A percentile compares a stretch with the other conserved stretches of the same genome.
These are phyloP conservation scores for Ceratosolen fusciceps DNA, from an alignment of 1,140 invertebrate genomes.

Conservation along the genomic window DNA sequence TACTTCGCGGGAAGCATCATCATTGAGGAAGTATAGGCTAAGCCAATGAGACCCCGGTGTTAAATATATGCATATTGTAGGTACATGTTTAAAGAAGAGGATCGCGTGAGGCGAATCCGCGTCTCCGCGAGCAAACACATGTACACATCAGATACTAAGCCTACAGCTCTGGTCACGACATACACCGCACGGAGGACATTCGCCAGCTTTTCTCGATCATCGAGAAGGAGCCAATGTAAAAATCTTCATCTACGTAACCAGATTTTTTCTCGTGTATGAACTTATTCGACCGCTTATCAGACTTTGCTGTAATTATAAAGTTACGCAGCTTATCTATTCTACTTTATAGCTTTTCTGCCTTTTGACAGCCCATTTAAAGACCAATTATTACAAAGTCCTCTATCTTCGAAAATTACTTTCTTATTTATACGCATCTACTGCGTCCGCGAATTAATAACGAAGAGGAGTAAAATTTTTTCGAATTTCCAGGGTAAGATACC, in stretches of 20 bases:
- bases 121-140: conserved; percentile 53
- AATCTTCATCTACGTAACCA: conserved; percentile 27
- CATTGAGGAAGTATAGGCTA: conserved; percentile 24
- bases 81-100: conserved; percentile 51
- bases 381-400: too few species aligned
- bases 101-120: conserved; percentile 57
- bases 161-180: conserved; percentile 59
- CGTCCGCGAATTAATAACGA: too few species aligned
- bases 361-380: background rate
- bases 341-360: background rate
- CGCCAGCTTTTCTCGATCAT: conserved; percentile 29
- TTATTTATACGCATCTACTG: too few species aligned
- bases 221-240: conserved; percentile 16
- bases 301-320: too few species aligned
- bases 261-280: conserved; percentile 20
- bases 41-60: background rate
- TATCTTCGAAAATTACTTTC: too few species aligned
- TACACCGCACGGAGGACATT: background rate
- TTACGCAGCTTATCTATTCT: conserved; percentile 4
- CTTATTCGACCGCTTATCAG: background rate
- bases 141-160: conserved; percentile 61
- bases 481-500: too few species aligned
- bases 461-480: too few species aligned
- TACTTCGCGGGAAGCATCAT: background rate
- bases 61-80: background rate